Evolutionary conservation across 2,888 invertebrate genomes (phyloP), one percentile per base, ranked within the genome.

Genomic region (Andrena fulva): DNA sequence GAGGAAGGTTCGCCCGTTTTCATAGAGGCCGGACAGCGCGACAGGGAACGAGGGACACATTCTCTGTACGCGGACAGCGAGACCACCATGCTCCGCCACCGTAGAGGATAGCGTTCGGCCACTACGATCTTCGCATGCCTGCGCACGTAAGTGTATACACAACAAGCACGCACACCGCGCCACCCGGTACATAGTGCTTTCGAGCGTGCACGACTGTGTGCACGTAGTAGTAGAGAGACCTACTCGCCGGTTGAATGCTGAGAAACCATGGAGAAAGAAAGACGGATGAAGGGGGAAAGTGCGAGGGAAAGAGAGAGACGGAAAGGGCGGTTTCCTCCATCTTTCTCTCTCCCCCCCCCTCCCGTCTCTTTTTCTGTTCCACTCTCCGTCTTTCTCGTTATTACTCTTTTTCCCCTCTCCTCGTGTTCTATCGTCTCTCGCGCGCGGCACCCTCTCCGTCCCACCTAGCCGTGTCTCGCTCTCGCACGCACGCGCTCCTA

Each of bases 261-360:
- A 74, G 82, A 85, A 77, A 82, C 72, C 63, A 64, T 66, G 79
- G 73, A 59, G 80, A 60, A 76, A 64, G 66, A 29, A 27, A 12
- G 12, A 74, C n/a, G 1, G 67, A 54, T 7, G 52, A 62, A 52
- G 42, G 24, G 35, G 8, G 1, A n/a, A 35, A 29, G 6, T 0
- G 52, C 20, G 16, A 42, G 52, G 33, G 77, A 56, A 63, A 16
- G 63, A 82, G 31, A 29, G 66, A 74, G 73, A 76, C 63, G 64
- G 69, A 74, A 77, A 82, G 84, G 73, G 74, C 82, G 78, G 85
- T 86, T 86, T 86, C 86, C 86, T 87, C 85, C 84, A 80, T 86
- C 86, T 86, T 82, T 86, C 77, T 82, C 73, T 60, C 70, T 66
- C 75, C 78, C 72, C 62, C 60, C 52, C 54, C 69, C 35, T 67